Percentiles rank a stretch among this genome's conserved stretches.
Conservation (phyloP, 1,140 invertebrate genomes). For the Yoshiicerus persimilis region DNA sequence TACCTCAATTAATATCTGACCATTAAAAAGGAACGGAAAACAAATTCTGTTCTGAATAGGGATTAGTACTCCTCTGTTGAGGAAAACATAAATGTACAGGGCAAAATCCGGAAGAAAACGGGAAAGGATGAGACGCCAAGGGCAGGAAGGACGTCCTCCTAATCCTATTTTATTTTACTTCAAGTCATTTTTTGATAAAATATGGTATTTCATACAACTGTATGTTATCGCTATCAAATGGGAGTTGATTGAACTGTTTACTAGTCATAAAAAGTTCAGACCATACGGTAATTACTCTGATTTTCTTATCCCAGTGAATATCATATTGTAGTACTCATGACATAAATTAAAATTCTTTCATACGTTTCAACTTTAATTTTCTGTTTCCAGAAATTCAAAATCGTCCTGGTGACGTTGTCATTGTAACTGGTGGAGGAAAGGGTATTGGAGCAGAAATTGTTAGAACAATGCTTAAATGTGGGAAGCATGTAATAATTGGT, state of each 20-base stretch:
- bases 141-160: not conserved
- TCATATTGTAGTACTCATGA: not conserved
- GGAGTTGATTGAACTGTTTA: constrained; percentile 26
- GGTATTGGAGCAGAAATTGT: constrained; percentile 83
- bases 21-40: no score
- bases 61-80: no score
- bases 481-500: constrained; percentile 80
- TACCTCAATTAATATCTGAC: no score
- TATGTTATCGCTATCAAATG: constrained; percentile 23
- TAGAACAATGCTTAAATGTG: constrained; percentile 72
- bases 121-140: not conserved
- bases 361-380: not conserved
- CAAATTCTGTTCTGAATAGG: no score
- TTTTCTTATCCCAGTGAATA: not conserved
- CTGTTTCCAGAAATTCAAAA: constrained; percentile 59
- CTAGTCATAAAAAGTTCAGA: not conserved
- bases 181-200: not conserved
- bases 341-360: no score
- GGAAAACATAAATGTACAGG: not conserved
- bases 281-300: not conserved
- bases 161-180: not conserved
- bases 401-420: constrained; percentile 68
- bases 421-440: constrained; percentile 83
- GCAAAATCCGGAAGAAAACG: not conserved
- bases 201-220: constrained; percentile 13